Percentiles rank a stretch among this genome's conserved stretches.
Conservation (phyloP, 2,888 invertebrate species). For the Agonopterix heracliana region DNA sequence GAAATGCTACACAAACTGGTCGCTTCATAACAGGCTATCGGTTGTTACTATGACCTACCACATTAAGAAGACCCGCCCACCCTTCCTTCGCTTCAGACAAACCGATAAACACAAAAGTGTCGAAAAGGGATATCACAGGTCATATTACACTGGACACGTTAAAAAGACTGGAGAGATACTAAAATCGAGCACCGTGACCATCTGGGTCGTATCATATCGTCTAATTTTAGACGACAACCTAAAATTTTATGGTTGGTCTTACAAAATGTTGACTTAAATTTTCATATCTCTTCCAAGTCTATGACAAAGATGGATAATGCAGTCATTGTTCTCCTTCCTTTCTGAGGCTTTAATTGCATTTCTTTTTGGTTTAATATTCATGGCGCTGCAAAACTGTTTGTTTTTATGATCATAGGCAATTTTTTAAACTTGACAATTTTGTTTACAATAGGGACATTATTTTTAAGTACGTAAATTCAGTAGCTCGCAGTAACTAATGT, state of each 20-base stretch:
- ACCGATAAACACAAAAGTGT: slow-evolving; percentile 33
- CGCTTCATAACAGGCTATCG: slow-evolving; percentile 67
- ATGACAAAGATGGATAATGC: slow-evolving; percentile 14
- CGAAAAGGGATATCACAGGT: slow-evolving; percentile 42
- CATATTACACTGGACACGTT: slow-evolving; percentile 47
- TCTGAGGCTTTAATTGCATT: slow-evolving; percentile 11
- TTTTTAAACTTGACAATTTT: too few species aligned
- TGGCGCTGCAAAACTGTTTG: background rate
- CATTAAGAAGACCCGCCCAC: slow-evolving; percentile 35
- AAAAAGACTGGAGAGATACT: slow-evolving; percentile 66
- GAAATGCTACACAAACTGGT: slow-evolving; percentile 60
- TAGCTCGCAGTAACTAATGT: too few species aligned
- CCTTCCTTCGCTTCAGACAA: slow-evolving; percentile 30
- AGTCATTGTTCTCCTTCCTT: slow-evolving; percentile 20
- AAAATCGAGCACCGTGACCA: slow-evolving; percentile 70
- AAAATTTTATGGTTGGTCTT: slow-evolving; percentile 57
- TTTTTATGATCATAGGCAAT: too few species aligned
- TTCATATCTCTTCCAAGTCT: slow-evolving; percentile 19
- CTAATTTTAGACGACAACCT: slow-evolving; percentile 63
- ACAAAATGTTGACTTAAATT: slow-evolving; percentile 43
- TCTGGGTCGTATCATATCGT: slow-evolving; percentile 67
- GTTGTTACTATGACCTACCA: slow-evolving; percentile 53
- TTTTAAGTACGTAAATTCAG: too few species aligned
- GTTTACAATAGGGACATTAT: too few species aligned
- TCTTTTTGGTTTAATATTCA: slow-evolving; percentile 6